Base-by-base conservation (phyloP, 2,888 invertebrate genomes). In the Pterobdella sp. region DNA sequence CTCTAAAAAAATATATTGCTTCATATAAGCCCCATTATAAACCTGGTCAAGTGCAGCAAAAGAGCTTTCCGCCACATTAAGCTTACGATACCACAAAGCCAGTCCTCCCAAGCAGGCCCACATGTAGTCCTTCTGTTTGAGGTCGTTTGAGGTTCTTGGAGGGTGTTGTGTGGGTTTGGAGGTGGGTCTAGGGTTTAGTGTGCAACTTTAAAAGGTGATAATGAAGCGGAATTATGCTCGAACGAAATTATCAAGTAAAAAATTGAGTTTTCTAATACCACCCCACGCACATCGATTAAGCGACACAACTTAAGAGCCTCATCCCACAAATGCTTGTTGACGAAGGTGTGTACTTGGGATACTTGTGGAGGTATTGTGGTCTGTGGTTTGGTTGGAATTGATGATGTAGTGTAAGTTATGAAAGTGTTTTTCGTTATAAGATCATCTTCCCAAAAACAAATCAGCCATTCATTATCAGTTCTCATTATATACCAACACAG, bases 41-140 rank as follows among this genome's bases (percentile, higher is more conserved):
- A 84, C 89, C 84, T 92, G 89, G 79, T 90, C 87, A n/a, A 94
- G 90, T 14, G 91, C 91, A 10, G 94, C 91, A 83, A 93, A 98
- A 0, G 95, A 93, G 81, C 95, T 92, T 85, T 97, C 96, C 26
- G 96, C 94, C 4, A 93, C 90, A 74, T 90, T 88, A 72, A 94
- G 84, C 79, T 95, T 91, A 81, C 90, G 90, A 75, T 90, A 89
- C 77, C 92, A 90, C 74, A 92, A 91, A 0, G 97, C 90, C 82
- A 95, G 87, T 0, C 93, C 93, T 0, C 96, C 97, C 78, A 97
- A 86, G 77, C 93, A 93, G 0, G 94, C 92, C 97, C 97, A 98
- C 26, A 95, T 85, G 2, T 78, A 77, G 14, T 82, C 81, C 74
- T 82, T 82, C 82, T 82, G 77, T 10, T n/a, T n/a, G n/a, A n/a